Conservation (phyloP, 53 echinoderm and acorn worm species). For the Glandiceps talaboti region DNA sequence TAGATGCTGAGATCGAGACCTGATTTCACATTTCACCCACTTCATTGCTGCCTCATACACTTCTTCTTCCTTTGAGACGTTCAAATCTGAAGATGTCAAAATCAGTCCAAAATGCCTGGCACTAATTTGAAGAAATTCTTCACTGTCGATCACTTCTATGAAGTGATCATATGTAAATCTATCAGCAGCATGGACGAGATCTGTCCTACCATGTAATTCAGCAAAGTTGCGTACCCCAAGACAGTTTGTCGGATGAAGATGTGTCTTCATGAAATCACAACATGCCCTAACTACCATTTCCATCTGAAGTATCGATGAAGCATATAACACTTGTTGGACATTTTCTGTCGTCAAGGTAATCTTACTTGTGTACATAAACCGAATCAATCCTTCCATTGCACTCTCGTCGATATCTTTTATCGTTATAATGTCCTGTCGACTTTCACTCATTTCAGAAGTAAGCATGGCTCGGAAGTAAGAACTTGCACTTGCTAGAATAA, state of each 20-base stretch:
- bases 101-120: conserved; percentile 41
- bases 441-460: conserved; percentile 79
- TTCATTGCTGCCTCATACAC: conserved; percentile 69
- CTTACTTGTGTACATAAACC: conserved; percentile 90
- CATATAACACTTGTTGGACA: conserved; percentile 83
- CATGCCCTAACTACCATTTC: conserved; percentile 75
- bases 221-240: conserved; percentile 90
- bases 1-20: conserved; percentile 42
- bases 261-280: conserved; percentile 91
- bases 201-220: conserved; percentile 73
- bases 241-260: conserved; percentile 83
- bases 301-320: conserved; percentile 72
- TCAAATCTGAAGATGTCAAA: conserved; percentile 62
- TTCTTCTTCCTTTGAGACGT: conserved; percentile 61
- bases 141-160: conserved; percentile 46
- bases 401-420: conserved; percentile 80
- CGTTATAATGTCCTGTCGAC: conserved; percentile 44
- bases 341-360: conserved; percentile 79
- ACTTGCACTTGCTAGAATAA: conserved; percentile 86
- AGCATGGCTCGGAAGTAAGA: conserved; percentile 99
- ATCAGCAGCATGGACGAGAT: conserved; percentile 60
- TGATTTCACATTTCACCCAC: conserved; percentile 63
- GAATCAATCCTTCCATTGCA: conserved; percentile 51
- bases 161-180: conserved; percentile 66
- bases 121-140: conserved; percentile 59